Evolutionary conservation across 2,888 invertebrate species (phyloP), one percentile per base, ranked within the genome.

Genomic region (Cetonia aurata): DNA sequence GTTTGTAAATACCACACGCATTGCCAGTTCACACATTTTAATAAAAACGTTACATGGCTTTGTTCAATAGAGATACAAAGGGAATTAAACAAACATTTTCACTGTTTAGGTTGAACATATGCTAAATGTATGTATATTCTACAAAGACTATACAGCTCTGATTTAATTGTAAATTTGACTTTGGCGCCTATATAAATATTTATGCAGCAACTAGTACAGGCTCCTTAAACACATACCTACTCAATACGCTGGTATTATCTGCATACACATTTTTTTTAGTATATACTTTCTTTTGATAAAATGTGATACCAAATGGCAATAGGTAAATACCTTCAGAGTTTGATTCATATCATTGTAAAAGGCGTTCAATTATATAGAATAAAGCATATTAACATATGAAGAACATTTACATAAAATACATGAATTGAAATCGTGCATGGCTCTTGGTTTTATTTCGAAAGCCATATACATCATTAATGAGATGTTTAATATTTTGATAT

Each of bases 271-370:
- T 48, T n/a, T 13, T 48, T 17, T 48, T 1, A n/a, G 6, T 44
- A n/a, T 48, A 13, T n/a, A 48, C 19, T 42, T 57, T 42, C 57
- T 42, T 57, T 57, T 31, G 57, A 57, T 57, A 57, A 57, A 57
- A 57, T 17, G 42, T 55, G 15, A 6, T 44, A 42, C 42, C 19
- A 37, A 17, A 17, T 57, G 17, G 42, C 42, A 41, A 42, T 33
- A 15, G 55, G 33, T 56, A 56, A 56, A 56, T 15, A 15, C 13
- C 8, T 41, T 57, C 13, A 19, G 19, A 6, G 33, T 56, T 4
- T 42, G 17, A 57, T 41, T 42, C 42, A 42, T 57, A 57, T 57
- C 57, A 42, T 57, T 15, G 19, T 42, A 42, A 44, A 57, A 17
- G 8, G 12, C 17, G 48, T 15, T 17, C 6, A 10, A 48, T 48